Percentiles rank a stretch among this genome's conserved stretches.
phyloP scores from a whole-genome alignment of 1,140 invertebrate genomes.

The Papilio aristodemus region DNA sequence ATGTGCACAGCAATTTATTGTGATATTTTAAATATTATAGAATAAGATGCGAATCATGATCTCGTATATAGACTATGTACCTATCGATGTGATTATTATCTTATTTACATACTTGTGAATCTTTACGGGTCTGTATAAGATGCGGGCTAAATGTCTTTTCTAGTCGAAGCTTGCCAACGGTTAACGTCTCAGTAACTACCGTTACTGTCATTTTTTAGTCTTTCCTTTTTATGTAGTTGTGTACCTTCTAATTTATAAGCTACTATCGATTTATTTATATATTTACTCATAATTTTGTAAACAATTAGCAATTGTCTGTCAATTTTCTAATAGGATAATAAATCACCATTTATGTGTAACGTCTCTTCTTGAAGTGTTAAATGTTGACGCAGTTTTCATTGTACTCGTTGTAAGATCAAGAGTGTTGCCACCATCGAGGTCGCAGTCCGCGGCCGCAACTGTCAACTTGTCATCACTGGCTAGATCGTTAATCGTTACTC shows the following conservation, averaged over 20 bases:
- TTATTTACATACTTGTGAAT: conserved; percentile 57
- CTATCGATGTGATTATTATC: conserved; percentile 69
- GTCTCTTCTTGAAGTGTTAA: conserved; percentile 35
- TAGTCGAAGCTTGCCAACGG: conserved; percentile 43
- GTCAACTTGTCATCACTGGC: not conserved
- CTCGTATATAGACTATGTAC: conserved; percentile 71
- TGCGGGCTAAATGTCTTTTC: conserved; percentile 50
- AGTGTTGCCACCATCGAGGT: conserved; percentile 1
- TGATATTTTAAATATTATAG: conserved; percentile 80
- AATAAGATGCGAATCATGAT: conserved; percentile 76
- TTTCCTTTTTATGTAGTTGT: conserved; percentile 41
- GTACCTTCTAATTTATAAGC: conserved; percentile 36
- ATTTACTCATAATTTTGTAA: conserved; percentile 50
- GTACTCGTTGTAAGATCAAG: conserved; percentile 22
- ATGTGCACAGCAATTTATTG: conserved; percentile 80
- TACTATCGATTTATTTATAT: conserved; percentile 29
- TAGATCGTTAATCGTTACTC: not conserved
- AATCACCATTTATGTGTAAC: conserved; percentile 49
- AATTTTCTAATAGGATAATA: conserved; percentile 66
- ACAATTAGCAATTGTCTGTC: conserved; percentile 69
- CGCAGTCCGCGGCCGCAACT: not conserved
- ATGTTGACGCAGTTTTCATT: conserved; percentile 31
- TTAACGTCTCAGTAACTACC: not conserved
- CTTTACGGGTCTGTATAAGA: conserved; percentile 59
- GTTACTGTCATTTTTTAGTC: conserved; percentile 27